Conservation (phyloP, 1,140 invertebrate genomes). For the Ectropis grisescens region DNA sequence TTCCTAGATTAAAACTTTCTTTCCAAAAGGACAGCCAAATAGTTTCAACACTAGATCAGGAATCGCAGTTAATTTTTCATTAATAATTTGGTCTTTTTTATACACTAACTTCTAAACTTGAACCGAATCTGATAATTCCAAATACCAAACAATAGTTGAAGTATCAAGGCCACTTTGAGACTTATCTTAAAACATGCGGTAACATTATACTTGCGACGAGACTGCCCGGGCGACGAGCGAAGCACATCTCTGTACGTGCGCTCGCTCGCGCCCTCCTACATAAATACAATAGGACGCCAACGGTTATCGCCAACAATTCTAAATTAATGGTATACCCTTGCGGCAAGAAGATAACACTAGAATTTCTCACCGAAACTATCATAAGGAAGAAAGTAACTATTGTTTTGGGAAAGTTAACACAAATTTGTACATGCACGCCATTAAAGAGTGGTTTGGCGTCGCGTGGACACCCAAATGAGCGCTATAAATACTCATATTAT, state of each 20-base stretch:
- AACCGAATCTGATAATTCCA: slow-evolving; percentile 57
- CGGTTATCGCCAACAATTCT: slow-evolving; percentile 50
- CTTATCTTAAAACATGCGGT: slow-evolving; percentile 52
- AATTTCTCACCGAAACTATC: slow-evolving; percentile 56
- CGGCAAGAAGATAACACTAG: slow-evolving; percentile 53
- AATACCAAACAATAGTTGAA: slow-evolving; percentile 60
- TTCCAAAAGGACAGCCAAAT: slow-evolving; percentile 67
- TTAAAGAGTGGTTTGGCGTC: slow-evolving; percentile 25
- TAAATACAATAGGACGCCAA: no score
- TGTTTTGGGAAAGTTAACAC: slow-evolving; percentile 42
- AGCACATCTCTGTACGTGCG: no score
- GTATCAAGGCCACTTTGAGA: slow-evolving; percentile 68
- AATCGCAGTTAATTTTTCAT: slow-evolving; percentile 39
- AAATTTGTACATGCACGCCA: slow-evolving; percentile 63
- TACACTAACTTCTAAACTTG: slow-evolving; percentile 62
- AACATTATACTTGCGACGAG: slow-evolving; percentile 34
- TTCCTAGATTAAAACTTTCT: slow-evolving; percentile 52
- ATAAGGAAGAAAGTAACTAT: slow-evolving; percentile 48
- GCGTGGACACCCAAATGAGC: slow-evolving; percentile 9
- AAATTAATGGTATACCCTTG: slow-evolving; percentile 63
- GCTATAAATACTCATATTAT: slow-evolving; percentile 31
- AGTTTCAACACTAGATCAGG: slow-evolving; percentile 61
- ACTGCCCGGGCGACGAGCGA: slow-evolving; percentile 15
- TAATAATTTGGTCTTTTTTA: slow-evolving; percentile 65
- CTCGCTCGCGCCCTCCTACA: no score